A percentile compares a stretch with the other conserved stretches of the same genome.
Conservation (phyloP, 2,888 invertebrate species). For the Leptogaster cylindrica region DNA sequence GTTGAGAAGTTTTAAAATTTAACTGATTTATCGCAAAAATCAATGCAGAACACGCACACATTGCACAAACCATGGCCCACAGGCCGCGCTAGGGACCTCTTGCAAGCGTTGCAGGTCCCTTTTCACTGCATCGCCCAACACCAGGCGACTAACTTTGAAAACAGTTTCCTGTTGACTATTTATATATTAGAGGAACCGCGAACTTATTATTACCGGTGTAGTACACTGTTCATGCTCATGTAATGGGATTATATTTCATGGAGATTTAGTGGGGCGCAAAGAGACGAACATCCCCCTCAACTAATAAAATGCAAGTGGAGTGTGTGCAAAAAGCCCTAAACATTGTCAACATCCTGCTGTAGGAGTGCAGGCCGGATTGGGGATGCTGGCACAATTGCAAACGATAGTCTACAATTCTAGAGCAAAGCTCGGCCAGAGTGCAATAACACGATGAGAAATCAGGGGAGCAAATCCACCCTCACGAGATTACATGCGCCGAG, state of each 20-base stretch:
- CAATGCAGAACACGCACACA: neutral
- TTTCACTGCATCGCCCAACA: slow-evolving; percentile 2
- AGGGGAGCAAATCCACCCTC: neutral
- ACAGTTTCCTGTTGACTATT: no score
- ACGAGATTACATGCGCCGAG: neutral
- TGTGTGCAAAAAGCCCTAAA: no score
- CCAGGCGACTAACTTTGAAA: neutral
- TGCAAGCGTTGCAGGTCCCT: neutral
- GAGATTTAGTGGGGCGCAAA: no score
- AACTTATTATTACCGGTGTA: neutral
- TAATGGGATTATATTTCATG: no score
- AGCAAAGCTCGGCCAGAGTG: neutral
- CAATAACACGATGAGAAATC: neutral
- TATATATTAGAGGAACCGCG: neutral
- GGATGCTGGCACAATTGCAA: neutral
- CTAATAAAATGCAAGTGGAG: no score
- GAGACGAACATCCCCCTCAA: no score
- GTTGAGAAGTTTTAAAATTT: no score
- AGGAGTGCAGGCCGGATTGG: neutral
- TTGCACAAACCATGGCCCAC: neutral
- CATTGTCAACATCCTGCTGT: no score
- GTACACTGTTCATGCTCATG: no score
- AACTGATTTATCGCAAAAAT: no score
- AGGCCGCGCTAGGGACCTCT: slow-evolving; percentile 1
- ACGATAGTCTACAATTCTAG: neutral